phyloP scores from a whole-genome alignment of 2,888 invertebrate species.

The Lithophane socia region DNA sequence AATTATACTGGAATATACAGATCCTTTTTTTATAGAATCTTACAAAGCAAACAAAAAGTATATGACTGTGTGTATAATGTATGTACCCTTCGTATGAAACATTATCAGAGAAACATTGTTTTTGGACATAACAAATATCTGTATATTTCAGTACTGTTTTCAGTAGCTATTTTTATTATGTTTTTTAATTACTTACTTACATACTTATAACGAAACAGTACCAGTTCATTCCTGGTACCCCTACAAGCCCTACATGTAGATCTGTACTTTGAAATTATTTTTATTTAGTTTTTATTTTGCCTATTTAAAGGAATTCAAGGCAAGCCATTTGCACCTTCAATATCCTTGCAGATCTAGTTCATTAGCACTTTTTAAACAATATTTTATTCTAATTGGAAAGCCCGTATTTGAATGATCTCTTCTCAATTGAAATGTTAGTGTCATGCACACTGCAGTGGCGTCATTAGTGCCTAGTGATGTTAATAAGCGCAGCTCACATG shows the following conservation, averaged over 20 bases:
- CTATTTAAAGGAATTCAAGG: conserved; percentile 15
- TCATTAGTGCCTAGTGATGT: conserved; percentile 67
- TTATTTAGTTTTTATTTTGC: conserved; percentile 12
- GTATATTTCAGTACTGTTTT: conserved; percentile 29
- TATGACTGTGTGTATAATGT: background rate
- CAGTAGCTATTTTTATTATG: conserved; percentile 32
- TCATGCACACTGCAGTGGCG: conserved; percentile 67
- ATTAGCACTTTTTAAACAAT: conserved; percentile 13
- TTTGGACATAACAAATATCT: conserved; percentile 9
- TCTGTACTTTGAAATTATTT: conserved; percentile 12
- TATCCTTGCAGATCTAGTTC: conserved; percentile 47
- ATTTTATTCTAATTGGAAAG: conserved; percentile 1
- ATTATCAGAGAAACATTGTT: background rate
- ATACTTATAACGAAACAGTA: conserved; percentile 39
- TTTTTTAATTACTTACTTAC: conserved; percentile 52
- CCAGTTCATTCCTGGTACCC: conserved; percentile 31
- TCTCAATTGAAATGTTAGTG: conserved; percentile 61
- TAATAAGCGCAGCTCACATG: conserved; percentile 67
- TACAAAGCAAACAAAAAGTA: background rate
- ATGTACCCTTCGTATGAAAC: background rate
- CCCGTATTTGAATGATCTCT: conserved; percentile 31
- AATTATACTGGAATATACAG: conserved; percentile 36
- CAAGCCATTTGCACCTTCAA: conserved; percentile 16
- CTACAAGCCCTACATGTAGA: conserved; percentile 13
- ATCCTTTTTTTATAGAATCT: background rate